Conservation (phyloP, 2,113 vertebrate species). For the Aptenodytes patagonicus region DNA sequence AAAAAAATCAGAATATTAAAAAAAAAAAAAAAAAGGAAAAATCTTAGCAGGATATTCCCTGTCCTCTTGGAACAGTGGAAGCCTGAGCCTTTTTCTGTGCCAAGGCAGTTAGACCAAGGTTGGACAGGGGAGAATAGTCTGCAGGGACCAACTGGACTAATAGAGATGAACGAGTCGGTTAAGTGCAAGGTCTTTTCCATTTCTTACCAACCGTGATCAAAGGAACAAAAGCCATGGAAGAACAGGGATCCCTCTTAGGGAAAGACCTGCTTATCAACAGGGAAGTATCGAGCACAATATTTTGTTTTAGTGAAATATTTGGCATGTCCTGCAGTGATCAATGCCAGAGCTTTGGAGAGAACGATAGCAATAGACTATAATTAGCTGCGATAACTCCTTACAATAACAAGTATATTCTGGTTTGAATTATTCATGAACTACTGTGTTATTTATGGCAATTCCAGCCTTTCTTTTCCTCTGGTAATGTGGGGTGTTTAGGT, state of each 20-base stretch:
- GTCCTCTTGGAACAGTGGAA: neutral
- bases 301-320: constrained; percentile 48
- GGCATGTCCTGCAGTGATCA: constrained; percentile 35
- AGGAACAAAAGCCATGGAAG: neutral
- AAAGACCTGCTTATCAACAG: neutral
- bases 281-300: neutral
- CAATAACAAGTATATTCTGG: constrained; percentile 35
- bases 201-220: neutral
- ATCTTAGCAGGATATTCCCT: neutral
- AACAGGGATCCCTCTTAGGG: neutral
- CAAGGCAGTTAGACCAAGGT: neutral
- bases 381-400: constrained; percentile 45
- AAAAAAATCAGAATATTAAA: neutral
- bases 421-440: constrained; percentile 58
- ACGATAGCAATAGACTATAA: constrained; percentile 22
- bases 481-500: neutral
- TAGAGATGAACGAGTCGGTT: neutral
- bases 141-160: neutral
- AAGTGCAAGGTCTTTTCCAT: neutral
- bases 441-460: constrained; percentile 8
- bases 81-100: neutral
- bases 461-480: neutral
- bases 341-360: constrained; percentile 35
- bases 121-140: neutral
- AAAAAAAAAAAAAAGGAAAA: neutral